phyloP scores from a whole-genome alignment of 2,113 vertebrate species.

The Chaetodon auriga region DNA sequence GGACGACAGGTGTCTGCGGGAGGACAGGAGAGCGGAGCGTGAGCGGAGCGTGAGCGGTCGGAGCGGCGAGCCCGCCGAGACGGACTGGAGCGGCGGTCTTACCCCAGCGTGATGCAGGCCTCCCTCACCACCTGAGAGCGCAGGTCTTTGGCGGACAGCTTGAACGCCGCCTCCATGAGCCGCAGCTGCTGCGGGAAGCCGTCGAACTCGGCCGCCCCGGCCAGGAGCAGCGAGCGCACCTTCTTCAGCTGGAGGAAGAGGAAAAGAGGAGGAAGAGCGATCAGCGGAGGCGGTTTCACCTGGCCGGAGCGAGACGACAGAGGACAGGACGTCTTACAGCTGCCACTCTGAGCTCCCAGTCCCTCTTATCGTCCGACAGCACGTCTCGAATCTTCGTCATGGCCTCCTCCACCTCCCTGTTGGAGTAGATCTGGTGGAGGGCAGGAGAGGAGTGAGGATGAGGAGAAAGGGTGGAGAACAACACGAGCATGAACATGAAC shows the following conservation, averaged over 20 bases:
- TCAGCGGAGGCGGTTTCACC: background rate
- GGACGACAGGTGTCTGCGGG: slow-evolving; percentile 90
- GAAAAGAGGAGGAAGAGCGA: background rate
- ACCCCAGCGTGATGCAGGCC: slow-evolving; percentile 97
- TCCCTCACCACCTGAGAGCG: slow-evolving; percentile 96
- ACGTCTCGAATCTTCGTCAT: slow-evolving; percentile 95
- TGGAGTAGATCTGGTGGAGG: slow-evolving; percentile 90
- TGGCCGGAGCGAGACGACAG: accelerated
- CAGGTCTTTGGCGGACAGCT: slow-evolving; percentile 95
- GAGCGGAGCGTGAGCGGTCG: too few relatives aligned
- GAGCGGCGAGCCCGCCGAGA: too few relatives aligned
- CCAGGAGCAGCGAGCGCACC: slow-evolving; percentile 91
- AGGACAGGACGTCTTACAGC: slow-evolving; percentile 83
- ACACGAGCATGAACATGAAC: too few relatives aligned
- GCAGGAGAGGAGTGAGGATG: background rate
- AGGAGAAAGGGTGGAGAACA: background rate
- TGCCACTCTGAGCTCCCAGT: slow-evolving; percentile 95
- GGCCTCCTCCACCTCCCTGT: slow-evolving; percentile 96
- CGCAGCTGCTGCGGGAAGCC: slow-evolving; percentile 92
- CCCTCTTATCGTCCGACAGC: slow-evolving; percentile 94
- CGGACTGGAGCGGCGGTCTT: slow-evolving; percentile 55
- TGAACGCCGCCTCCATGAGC: slow-evolving; percentile 92
- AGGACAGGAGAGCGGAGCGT: background rate
- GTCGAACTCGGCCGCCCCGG: slow-evolving; percentile 92
- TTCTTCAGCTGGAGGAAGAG: slow-evolving; percentile 89